phyloP scores from a whole-genome alignment of 2,113 vertebrate genomes.

The Nothocercus nigrocapillus region DNA sequence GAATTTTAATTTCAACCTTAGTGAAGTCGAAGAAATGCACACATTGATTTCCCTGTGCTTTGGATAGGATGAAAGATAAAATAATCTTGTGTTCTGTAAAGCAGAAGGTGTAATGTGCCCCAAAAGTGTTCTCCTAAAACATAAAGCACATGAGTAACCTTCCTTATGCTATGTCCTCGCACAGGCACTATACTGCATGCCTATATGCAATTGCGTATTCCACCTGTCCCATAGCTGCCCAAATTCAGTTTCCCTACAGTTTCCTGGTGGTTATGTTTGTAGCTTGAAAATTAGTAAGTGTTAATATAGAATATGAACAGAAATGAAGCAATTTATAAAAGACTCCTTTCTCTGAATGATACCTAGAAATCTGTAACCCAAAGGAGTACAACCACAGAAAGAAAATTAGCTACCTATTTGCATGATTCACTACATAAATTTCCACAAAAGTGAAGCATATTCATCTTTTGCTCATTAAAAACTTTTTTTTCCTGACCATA shows the following conservation, averaged over 20 bases:
- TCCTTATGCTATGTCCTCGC: neutral
- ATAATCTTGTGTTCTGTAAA: neutral
- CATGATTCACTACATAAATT: constrained; percentile 45
- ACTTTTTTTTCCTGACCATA: neutral
- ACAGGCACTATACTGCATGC: accelerated
- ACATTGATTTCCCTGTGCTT: neutral
- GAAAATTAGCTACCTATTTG: constrained; percentile 44
- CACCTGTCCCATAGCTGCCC: neutral
- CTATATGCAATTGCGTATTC: neutral
- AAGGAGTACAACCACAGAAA: neutral
- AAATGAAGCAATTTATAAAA: constrained; percentile 21
- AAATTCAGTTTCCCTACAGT: neutral
- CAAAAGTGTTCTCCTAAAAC: neutral
- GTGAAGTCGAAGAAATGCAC: neutral
- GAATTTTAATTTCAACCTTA: constrained; percentile 11
- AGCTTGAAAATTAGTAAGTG: constrained; percentile 2
- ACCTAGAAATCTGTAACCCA: constrained; percentile 26
- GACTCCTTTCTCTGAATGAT: neutral
- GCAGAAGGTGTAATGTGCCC: neutral
- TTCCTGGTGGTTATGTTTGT: neutral
- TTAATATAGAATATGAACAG: neutral
- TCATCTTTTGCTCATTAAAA: neutral
- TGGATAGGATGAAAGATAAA: neutral
- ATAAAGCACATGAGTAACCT: neutral
- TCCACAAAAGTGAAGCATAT: constrained; percentile 27